Evolutionary conservation across 2,888 invertebrate genomes (phyloP).

Genomic region (Lacanobia oleracea): DNA sequence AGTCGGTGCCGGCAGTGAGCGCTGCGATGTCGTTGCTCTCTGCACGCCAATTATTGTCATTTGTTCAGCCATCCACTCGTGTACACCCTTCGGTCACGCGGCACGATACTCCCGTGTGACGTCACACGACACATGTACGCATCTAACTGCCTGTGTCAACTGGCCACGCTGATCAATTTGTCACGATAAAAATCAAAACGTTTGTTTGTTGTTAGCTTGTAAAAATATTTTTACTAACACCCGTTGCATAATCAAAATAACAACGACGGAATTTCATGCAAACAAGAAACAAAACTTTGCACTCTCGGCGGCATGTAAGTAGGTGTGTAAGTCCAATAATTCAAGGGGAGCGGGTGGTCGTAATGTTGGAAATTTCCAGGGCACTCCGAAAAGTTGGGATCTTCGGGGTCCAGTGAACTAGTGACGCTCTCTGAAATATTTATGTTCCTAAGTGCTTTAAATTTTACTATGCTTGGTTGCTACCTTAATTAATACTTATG

Average conservation of each 20-base stretch:
- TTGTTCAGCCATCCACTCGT: constrained; percentile 79
- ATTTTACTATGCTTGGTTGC: constrained; percentile 32
- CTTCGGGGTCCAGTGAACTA: constrained; percentile 80
- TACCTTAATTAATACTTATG: constrained; percentile 23
- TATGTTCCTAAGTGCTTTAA: constrained; percentile 55
- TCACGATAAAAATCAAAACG: constrained; percentile 33
- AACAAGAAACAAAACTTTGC: constrained; percentile 87
- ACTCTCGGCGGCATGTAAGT: constrained; percentile 84
- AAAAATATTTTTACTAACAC: constrained; percentile 57
- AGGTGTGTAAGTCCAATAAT: constrained; percentile 87
- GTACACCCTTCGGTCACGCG: constrained; percentile 70
- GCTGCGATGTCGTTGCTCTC: constrained; percentile 76
- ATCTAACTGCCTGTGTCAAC: constrained; percentile 49
- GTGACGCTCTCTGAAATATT: constrained; percentile 75
- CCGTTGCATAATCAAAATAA: constrained; percentile 72
- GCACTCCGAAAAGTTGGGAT: constrained; percentile 80
- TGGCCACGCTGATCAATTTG: constrained; percentile 45
- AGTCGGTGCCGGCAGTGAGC: constrained; percentile 77
- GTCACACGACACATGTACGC: constrained; percentile 53
- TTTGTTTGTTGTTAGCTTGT: constrained; percentile 39
- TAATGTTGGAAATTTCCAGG: constrained; percentile 86
- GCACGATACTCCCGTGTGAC: constrained; percentile 58
- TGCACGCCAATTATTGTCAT: constrained; percentile 85
- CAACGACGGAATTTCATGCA: constrained; percentile 79
- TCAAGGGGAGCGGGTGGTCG: constrained; percentile 85